Conservation (phyloP, 37 sponge, comb jelly and placozoan genomes). For the Beroe forskalii region DNA sequence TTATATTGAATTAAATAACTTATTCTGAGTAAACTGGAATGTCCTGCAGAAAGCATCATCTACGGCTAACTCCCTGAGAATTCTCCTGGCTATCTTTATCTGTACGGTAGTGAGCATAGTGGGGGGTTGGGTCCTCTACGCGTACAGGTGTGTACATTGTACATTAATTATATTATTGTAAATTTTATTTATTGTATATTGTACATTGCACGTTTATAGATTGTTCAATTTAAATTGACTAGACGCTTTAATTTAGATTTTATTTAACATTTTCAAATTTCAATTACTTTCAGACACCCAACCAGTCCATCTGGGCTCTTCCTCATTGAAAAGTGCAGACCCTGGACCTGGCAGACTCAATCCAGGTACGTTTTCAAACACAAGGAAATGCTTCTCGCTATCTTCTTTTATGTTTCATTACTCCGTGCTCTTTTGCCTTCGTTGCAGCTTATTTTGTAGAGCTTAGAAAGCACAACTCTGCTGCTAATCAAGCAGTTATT, state of each 20-base stretch:
- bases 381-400: conserved; percentile 15
- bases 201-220: background rate
- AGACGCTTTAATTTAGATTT: too few species aligned
- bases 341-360: conserved; percentile 15
- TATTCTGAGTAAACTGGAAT: too few species aligned
- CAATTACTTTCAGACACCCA: background rate
- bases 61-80: conserved; percentile 16
- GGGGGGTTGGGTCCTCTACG: conserved; percentile 62
- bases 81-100: conserved; percentile 19
- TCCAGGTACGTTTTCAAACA: conserved; percentile 11
- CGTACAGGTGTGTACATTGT: conserved; percentile 9
- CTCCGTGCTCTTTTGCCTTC: too few species aligned
- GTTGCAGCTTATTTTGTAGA: too few species aligned
- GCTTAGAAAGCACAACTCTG: too few species aligned
- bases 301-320: conserved; percentile 38
- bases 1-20: too few species aligned
- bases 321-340: conserved; percentile 61
- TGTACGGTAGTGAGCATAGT: conserved; percentile 1
- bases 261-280: background rate
- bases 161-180: background rate
- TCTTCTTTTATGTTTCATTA: background rate
- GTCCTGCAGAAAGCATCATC: too few species aligned
- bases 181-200: too few species aligned
- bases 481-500: too few species aligned
- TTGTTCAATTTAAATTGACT: too few species aligned